Evolutionary conservation across 2,888 invertebrate species (phyloP).

Genomic region (Eupithecia subfuscata): DNA sequence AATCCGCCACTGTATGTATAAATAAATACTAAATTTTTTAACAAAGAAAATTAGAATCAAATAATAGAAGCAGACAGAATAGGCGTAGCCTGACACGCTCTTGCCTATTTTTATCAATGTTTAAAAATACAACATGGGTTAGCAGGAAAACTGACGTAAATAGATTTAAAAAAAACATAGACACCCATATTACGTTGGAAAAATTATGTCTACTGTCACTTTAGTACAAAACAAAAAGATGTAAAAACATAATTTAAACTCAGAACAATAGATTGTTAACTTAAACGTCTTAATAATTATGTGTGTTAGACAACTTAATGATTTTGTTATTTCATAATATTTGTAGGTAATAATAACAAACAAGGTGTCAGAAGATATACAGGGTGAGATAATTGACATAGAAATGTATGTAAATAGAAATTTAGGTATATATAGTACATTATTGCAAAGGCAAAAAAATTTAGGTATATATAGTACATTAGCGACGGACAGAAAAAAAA

Average conservation of each 20-base stretch:
- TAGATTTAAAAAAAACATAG: neutral
- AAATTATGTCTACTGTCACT: neutral
- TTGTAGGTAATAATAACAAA: neutral
- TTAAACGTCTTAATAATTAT: neutral
- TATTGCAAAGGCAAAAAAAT: too few species aligned
- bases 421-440: too few species aligned
- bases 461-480: too few species aligned
- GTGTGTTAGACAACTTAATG: neutral
- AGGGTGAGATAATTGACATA: neutral
- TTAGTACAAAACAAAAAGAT: neutral
- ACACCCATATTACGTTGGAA: neutral
- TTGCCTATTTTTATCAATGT: neutral
- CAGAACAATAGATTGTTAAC: neutral
- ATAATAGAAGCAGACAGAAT: too few species aligned
- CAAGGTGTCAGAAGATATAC: neutral
- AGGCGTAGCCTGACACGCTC: too few species aligned
- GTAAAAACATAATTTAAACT: neutral
- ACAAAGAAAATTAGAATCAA: too few species aligned
- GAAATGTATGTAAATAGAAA: neutral
- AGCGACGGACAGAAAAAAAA: too few species aligned
- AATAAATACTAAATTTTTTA: too few species aligned
- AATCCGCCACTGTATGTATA: too few species aligned
- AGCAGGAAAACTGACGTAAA: neutral
- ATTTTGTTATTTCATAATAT: slow-evolving; percentile 5
- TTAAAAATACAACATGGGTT: neutral